Percentiles rank a stretch among this genome's conserved stretches.
These are phyloP conservation scores for Paramisgurnus dabryanus DNA, from an alignment of 2,113 vertebrate genomes.

Conservation along the genomic window DNA sequence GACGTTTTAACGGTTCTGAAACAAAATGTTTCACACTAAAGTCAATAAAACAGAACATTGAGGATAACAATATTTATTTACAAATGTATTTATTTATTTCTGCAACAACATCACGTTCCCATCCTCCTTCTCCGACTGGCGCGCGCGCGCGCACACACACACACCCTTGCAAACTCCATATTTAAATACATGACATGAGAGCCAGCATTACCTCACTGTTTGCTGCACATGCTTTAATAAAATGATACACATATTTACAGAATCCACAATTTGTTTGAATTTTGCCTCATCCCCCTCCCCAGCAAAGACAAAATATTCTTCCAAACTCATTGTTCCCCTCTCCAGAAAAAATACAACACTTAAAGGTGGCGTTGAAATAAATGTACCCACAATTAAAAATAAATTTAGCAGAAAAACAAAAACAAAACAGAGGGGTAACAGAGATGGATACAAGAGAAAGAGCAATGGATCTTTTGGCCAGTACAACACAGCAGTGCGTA, in stretches of 20 bases:
- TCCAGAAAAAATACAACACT: constrained; percentile 59
- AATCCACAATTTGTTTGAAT: constrained; percentile 67
- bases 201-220: constrained; percentile 77
- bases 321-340: constrained; percentile 60
- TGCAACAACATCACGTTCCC: constrained; percentile 71
- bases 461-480: constrained; percentile 83
- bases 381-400: constrained; percentile 69
- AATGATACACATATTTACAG: constrained; percentile 96
- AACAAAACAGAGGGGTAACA: constrained; percentile 51
- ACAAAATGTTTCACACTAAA: not conserved
- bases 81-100: constrained; percentile 74
- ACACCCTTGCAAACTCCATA: constrained; percentile 59
- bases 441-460: constrained; percentile 56
- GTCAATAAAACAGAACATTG: constrained; percentile 21
- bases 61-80: constrained; percentile 65
- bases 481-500: constrained; percentile 83
- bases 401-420: constrained; percentile 56
- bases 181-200: constrained; percentile 82
- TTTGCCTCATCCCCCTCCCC: constrained; percentile 67
- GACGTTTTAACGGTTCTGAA: not conserved
- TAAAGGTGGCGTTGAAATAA: constrained; percentile 55
- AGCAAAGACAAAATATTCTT: constrained; percentile 51
- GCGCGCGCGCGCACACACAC: constrained; percentile 61
- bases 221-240: constrained; percentile 99
- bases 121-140: constrained; percentile 58